Conservation (phyloP, 2,888 invertebrate genomes). For the Galerucella nymphaeae region DNA sequence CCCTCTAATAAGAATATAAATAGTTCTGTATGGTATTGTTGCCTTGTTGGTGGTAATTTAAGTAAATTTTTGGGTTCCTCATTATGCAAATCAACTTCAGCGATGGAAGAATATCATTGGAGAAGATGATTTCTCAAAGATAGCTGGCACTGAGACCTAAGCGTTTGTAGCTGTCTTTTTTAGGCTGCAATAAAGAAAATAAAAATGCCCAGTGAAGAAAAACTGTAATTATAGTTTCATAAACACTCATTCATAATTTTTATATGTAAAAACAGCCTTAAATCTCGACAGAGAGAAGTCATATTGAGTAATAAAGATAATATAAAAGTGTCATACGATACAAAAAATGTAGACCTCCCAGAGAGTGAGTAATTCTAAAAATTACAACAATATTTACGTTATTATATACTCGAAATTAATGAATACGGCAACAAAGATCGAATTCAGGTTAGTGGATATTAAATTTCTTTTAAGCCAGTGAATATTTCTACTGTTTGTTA, state of each 20-base stretch:
- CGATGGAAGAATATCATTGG: too few relatives aligned
- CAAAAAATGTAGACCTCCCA: conserved; percentile 32
- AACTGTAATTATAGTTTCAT: background rate
- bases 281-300: background rate
- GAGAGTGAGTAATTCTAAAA: conserved; percentile 30
- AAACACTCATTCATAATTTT: background rate
- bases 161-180: too few relatives aligned
- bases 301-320: background rate
- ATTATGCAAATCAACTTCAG: too few relatives aligned
- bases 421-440: conserved; percentile 23
- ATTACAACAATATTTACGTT: conserved; percentile 30
- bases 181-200: too few relatives aligned
- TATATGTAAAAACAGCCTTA: background rate
- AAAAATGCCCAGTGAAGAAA: too few relatives aligned
- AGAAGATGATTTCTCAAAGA: too few relatives aligned
- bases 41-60: too few relatives aligned
- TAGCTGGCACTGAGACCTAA: too few relatives aligned
- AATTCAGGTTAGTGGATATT: conserved; percentile 10
- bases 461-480: conserved; percentile 6
- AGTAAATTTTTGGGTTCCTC: too few relatives aligned
- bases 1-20: too few relatives aligned
- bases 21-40: too few relatives aligned
- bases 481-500: background rate
- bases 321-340: conserved; percentile 6
- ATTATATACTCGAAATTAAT: conserved; percentile 31